These are phyloP conservation scores for Vireo griseus DNA, from an alignment of 2,797 vertebrate species.

Conservation along the genomic window DNA sequence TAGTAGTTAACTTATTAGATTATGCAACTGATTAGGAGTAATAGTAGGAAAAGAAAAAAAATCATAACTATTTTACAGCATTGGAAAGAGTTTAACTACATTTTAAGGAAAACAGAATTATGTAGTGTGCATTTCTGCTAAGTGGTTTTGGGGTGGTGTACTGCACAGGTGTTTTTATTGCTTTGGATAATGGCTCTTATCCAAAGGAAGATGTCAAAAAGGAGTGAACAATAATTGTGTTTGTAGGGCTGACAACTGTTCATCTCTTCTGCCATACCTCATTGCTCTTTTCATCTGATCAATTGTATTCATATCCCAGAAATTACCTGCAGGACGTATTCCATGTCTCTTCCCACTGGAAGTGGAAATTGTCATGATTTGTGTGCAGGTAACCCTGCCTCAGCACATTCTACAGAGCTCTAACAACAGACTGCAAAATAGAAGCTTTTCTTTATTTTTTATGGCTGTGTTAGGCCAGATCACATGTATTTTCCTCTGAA, in stretches of 20 bases:
- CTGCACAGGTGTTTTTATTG: neutral
- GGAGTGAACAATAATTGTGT: neutral
- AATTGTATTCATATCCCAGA: neutral
- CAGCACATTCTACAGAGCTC: neutral
- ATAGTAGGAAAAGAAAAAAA: neutral
- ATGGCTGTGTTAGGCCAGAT: neutral
- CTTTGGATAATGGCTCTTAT: neutral
- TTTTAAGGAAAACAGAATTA: slow-evolving; percentile 2
- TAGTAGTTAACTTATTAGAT: neutral
- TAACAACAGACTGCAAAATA: neutral
- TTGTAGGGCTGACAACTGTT: neutral
- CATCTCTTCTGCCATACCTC: neutral
- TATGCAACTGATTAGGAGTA: neutral
- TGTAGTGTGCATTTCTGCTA: neutral
- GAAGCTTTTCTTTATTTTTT: neutral
- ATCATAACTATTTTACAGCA: neutral
- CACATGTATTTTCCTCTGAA: neutral
- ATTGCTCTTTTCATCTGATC: neutral
- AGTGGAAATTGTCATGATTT: neutral
- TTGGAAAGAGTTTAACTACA: neutral
- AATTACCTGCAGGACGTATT: neutral
- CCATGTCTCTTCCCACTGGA: neutral
- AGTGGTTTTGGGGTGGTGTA: neutral
- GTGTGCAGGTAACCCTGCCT: neutral
- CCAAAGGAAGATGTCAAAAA: neutral